Evolutionary conservation across 2,113 vertebrate genomes (phyloP).

Genomic region (Scatophagus argus): DNA sequence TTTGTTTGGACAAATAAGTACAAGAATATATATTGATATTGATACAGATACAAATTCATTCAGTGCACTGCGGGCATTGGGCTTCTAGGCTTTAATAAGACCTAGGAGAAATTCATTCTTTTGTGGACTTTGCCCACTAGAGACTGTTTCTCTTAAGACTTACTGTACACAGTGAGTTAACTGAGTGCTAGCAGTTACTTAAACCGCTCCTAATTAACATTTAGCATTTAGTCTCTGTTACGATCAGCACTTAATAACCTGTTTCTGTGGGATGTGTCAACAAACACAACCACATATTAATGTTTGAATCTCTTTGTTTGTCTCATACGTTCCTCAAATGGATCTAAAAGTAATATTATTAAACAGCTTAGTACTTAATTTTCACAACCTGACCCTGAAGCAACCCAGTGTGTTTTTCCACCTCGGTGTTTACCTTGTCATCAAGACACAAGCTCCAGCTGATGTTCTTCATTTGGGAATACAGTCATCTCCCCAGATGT

Average conservation of each 20-base stretch:
- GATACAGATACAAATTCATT: background rate
- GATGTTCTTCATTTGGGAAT: background rate
- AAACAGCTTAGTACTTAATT: background rate
- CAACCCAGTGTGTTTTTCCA: slow-evolving; percentile 6
- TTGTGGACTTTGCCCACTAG: background rate
- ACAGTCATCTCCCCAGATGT: slow-evolving; percentile 23
- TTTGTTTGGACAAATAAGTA: background rate
- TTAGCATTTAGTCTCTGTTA: slow-evolving; percentile 29
- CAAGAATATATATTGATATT: too few species aligned
- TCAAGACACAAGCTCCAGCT: slow-evolving; percentile 24
- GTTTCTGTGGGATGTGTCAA: slow-evolving; percentile 21
- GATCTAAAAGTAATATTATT: slow-evolving; percentile 34
- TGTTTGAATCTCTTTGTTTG: slow-evolving; percentile 25
- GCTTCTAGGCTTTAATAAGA: background rate
- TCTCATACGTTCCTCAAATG: background rate
- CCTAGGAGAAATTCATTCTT: background rate
- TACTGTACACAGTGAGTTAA: background rate
- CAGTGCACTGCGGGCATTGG: background rate
- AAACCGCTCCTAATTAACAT: slow-evolving; percentile 17
- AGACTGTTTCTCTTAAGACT: background rate
- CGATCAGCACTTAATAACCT: slow-evolving; percentile 34
- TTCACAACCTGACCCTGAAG: slow-evolving; percentile 31
- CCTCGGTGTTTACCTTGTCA: slow-evolving; percentile 32
- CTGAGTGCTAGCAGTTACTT: background rate
- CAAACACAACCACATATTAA: background rate